These are phyloP conservation scores for Lanius ludovicianus DNA, from an alignment of 2,113 vertebrate species.

Conservation along the genomic window DNA sequence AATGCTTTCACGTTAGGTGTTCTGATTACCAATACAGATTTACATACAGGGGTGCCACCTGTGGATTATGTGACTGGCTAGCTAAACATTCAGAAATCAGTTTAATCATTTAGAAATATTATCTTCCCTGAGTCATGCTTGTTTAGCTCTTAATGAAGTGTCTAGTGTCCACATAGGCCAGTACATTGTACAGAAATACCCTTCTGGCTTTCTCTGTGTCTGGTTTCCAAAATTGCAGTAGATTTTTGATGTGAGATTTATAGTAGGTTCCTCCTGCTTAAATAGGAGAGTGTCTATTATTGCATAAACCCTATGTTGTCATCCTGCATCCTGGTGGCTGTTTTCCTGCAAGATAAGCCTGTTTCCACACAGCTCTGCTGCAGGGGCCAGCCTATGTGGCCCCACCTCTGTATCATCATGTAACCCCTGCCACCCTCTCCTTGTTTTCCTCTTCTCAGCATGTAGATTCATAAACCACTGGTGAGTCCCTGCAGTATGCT, in stretches of 20 bases:
- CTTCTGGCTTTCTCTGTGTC: neutral
- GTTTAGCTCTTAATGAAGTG: neutral
- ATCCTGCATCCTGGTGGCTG: accelerated
- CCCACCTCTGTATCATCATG: accelerated
- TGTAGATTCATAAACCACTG: neutral
- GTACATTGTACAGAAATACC: accelerated
- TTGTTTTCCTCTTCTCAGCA: neutral
- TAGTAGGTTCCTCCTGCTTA: neutral
- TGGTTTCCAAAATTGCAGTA: neutral
- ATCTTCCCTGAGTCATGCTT: neutral
- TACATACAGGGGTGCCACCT: neutral
- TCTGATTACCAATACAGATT: neutral
- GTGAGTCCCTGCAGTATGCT: neutral
- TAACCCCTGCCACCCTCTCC: neutral
- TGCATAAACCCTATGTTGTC: neutral
- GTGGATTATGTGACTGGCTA: neutral
- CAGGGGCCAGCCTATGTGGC: neutral
- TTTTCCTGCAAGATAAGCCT: neutral
- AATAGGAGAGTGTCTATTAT: neutral
- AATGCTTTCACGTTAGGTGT: neutral
- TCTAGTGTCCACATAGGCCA: neutral
- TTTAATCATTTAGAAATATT: neutral
- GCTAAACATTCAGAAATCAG: neutral
- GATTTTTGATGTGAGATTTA: neutral
- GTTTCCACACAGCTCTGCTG: neutral